These are phyloP conservation scores for Bembecia ichneumoniformis DNA, from an alignment of 2,888 invertebrate genomes.

Conservation along the genomic window DNA sequence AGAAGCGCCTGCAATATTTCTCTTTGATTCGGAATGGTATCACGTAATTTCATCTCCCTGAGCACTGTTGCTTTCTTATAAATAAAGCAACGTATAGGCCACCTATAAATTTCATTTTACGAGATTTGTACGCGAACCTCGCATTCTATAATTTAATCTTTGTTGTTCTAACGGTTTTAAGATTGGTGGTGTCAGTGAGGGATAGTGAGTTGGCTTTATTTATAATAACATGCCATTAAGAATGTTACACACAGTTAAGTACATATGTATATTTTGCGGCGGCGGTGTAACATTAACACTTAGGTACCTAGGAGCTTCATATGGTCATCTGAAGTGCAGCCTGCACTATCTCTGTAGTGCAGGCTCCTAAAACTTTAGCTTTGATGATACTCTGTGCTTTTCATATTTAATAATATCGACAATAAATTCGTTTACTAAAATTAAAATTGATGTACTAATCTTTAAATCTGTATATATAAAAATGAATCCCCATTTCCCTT, in stretches of 20 bases:
- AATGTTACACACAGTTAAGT: not conserved
- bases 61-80: constrained; percentile 61
- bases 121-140: constrained; percentile 54
- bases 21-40: constrained; percentile 69
- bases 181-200: constrained; percentile 44
- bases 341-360: no score
- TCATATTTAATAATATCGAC: no score
- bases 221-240: not conserved
- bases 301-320: no score
- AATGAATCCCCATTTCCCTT: no score
- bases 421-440: no score
- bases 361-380: no score
- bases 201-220: constrained; percentile 16
- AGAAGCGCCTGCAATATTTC: constrained; percentile 42
- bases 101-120: constrained; percentile 62
- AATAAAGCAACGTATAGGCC: constrained; percentile 69
- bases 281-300: not conserved
- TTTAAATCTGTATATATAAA: no score
- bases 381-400: no score
- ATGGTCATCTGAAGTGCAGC: no score
- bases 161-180: constrained; percentile 45
- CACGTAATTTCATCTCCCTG: constrained; percentile 70
- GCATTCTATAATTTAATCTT: constrained; percentile 58
- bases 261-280: not conserved
- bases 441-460: no score